Evolutionary conservation across 2,113 vertebrate species (phyloP), one percentile per base, ranked within the genome.

Genomic region (Phyllostomus hastatus): DNA sequence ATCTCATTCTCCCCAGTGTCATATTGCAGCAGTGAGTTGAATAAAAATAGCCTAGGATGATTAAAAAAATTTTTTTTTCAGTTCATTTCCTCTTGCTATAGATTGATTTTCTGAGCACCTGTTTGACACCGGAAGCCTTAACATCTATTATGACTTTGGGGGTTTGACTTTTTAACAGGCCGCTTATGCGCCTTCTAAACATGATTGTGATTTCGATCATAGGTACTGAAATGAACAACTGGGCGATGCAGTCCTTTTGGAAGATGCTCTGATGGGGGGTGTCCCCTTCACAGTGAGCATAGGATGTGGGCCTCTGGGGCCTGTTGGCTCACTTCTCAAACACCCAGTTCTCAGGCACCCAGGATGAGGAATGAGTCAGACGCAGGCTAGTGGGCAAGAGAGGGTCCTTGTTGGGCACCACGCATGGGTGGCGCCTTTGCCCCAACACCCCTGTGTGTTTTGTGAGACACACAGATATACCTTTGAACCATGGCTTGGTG

Each of bases 71-170:
- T 19, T 19, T 70, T 48, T 94, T 88, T 83, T 38, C 43, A 59
- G 46, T 95, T 87, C 88, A 76, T 80, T 96, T 90, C 26, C n/a
- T 96, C 61, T 85, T 72, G 67, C 50, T 89, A 33, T 67, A 54
- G 94, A 87, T 73, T 96, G 73, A 64, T 61, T 66, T 89, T 91
- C 84, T 88, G 50, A 95, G 64, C 79, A 46, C 43, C 81, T 96
- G 31, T 94, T 95, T 83, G 50, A 84, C 61, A 67, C 20, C 0
- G 24, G 46, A 91, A 75, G 14, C 67, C 84, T 92, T 66, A 61
- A 76, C 52, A 35, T 90, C 92, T 73, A 64, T 75, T n/a, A 10
- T 17, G 48, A 48, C 31, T 73, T 54, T 64, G 41, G 50, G 78
- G 41, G 69, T 11, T 11, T 70, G 84, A 85, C n/a, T 43, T 90